phyloP scores from a whole-genome alignment of 2,888 invertebrate genomes.

The Oxycera nigricornis region DNA sequence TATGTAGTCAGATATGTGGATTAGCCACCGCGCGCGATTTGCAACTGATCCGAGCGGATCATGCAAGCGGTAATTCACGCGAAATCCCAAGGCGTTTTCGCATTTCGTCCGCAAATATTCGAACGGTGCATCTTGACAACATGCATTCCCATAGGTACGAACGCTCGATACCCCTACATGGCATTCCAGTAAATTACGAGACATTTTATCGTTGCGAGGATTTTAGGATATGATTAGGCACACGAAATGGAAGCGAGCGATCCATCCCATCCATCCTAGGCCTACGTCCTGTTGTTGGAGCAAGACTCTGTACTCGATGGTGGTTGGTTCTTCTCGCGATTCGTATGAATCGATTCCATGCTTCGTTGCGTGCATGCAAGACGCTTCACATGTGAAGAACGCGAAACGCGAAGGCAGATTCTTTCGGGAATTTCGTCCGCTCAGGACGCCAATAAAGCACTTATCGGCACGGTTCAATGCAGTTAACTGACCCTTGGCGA shows the following conservation, averaged over 20 bases:
- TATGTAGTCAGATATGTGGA: slow-evolving; percentile 25
- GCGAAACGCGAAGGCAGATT: slow-evolving; percentile 31
- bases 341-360: slow-evolving; percentile 24
- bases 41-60: slow-evolving; percentile 32
- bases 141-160: neutral
- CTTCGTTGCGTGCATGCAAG: slow-evolving; percentile 30
- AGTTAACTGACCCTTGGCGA: slow-evolving; percentile 12
- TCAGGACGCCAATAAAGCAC: slow-evolving; percentile 16
- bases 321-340: slow-evolving; percentile 6
- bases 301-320: neutral
- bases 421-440: slow-evolving; percentile 3
- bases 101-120: slow-evolving; percentile 10
- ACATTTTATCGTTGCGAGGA: slow-evolving; percentile 40
- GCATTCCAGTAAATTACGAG: slow-evolving; percentile 37
- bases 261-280: neutral
- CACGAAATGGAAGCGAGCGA: slow-evolving; percentile 20
- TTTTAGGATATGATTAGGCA: slow-evolving; percentile 41
- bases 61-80: slow-evolving; percentile 43
- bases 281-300: neutral
- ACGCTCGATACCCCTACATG: slow-evolving; percentile 1
- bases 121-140: slow-evolving; percentile 28
- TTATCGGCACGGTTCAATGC: slow-evolving; percentile 16
- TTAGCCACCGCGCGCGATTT: slow-evolving; percentile 38
- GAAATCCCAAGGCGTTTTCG: slow-evolving; percentile 38
- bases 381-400: slow-evolving; percentile 10